Conservation (phyloP, 2,888 invertebrate species). For the Cenopis cana region DNA sequence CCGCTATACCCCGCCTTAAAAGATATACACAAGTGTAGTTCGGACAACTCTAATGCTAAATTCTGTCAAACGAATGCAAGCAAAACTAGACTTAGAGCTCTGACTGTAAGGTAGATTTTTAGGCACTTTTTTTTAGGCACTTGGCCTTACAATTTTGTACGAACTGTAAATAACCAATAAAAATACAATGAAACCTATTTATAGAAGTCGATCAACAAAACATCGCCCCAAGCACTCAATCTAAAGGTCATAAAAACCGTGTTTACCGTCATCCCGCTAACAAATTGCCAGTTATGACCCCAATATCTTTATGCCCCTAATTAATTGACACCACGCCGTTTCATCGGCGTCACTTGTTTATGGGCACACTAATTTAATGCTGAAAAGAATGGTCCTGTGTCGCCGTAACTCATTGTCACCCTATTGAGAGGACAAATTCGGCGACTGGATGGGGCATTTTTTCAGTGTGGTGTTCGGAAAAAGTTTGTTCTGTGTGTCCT, state of each 20-base stretch:
- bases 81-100: too few relatives aligned
- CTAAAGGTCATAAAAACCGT: constrained; percentile 11
- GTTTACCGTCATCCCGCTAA: not conserved
- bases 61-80: too few relatives aligned
- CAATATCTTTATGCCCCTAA: constrained; percentile 36
- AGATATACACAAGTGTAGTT: too few relatives aligned
- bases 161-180: too few relatives aligned
- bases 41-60: too few relatives aligned
- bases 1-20: too few relatives aligned
- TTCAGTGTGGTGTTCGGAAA: constrained; percentile 3
- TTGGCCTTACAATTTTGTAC: too few relatives aligned
- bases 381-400: constrained; percentile 35
- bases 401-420: constrained; percentile 43
- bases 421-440: constrained; percentile 12
- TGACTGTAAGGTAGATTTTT: too few relatives aligned
- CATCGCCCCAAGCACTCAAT: not conserved
- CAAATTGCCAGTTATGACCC: constrained; percentile 25
- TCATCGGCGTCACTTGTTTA: constrained; percentile 35
- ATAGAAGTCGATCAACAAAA: not conserved
- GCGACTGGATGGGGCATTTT: constrained; percentile 35
- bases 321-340: constrained; percentile 37
- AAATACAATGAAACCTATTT: constrained; percentile 1
- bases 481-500: not conserved
- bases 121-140: too few relatives aligned
- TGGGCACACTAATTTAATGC: constrained; percentile 41